Percentiles rank a stretch among this genome's conserved stretches.
Evolutionary conservation across 2,888 invertebrate genomes (phyloP).

Genomic region (Aquatica leii): DNA sequence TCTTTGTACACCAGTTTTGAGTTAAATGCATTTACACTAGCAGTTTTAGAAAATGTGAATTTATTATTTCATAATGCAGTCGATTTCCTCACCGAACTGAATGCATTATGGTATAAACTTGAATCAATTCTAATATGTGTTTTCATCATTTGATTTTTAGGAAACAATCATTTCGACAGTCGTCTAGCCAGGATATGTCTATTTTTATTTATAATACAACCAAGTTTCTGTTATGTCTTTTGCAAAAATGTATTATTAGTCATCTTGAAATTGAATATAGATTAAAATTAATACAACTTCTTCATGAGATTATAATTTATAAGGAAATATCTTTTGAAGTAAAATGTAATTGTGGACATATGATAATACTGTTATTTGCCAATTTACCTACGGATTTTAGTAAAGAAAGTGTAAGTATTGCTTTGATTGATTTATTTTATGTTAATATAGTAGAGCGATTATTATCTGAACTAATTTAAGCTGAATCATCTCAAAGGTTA

Average conservation of each 20-base stretch:
- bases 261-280: slow-evolving; percentile 27
- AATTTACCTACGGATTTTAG: slow-evolving; percentile 14
- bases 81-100: slow-evolving; percentile 29
- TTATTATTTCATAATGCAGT: slow-evolving; percentile 33
- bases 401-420: slow-evolving; percentile 30
- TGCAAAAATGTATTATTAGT: slow-evolving; percentile 54
- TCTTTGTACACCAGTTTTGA: slow-evolving; percentile 38
- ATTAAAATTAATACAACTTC: slow-evolving; percentile 35
- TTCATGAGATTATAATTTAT: slow-evolving; percentile 52
- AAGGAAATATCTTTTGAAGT: slow-evolving; percentile 71
- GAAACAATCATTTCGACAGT: too few relatives aligned
- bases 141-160: not conserved
- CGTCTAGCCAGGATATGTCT: too few relatives aligned
- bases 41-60: slow-evolving; percentile 36
- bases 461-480: too few relatives aligned
- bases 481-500: too few relatives aligned
- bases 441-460: too few relatives aligned
- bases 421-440: slow-evolving; percentile 16
- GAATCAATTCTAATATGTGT: slow-evolving; percentile 14
- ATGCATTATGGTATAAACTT: slow-evolving; percentile 41
- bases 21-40: slow-evolving; percentile 39
- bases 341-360: slow-evolving; percentile 67
- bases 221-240: slow-evolving; percentile 57
- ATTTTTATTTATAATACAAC: slow-evolving; percentile 52
- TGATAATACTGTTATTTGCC: slow-evolving; percentile 19